Base-by-base conservation (phyloP, 2,113 vertebrate genomes). In the Heterocephalus glaber region DNA sequence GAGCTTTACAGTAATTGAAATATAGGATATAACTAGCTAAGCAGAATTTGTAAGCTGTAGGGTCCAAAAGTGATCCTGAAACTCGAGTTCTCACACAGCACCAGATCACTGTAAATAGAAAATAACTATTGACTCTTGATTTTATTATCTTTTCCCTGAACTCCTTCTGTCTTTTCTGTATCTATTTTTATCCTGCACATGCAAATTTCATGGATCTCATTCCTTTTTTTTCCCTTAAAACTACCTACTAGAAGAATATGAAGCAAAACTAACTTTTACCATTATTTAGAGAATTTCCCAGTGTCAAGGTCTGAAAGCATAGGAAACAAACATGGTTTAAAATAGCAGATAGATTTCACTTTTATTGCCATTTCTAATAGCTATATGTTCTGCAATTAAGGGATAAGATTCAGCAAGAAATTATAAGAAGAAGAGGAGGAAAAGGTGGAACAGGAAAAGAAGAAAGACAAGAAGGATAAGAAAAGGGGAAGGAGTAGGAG, bases 221-320 rank as follows among this genome's bases (percentile, higher is more conserved):
- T 41, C 24, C 68, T 26, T 72, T 54, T 66, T 77, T 89, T 60
- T 47, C 10, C 2, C 19, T 24, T 68, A 79, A 52, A 28, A 92
- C 14, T 83, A 68, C 54, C 93, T 90, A 13, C 16, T 61, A 63
- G 33, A 86, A 86, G 13, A 91, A 89, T 82, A 94, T 89, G 68
- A 85, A 70, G 5, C 60, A 68, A 11, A 56, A 72, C 58, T 86
- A 83, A 60, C 14, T 72, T 89, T 61, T 81, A 30, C 4, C 77
- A 56, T 86, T 65, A 83, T 68, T 92, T 87, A 30, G 24, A 83
- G 14, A 86, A 47, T 65, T 83, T 7, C 63, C 3, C 20, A 84
- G 12, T 38, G 77, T 60, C 8, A 28, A 70, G 1, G 6, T 74
- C 38, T 81, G 22, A 70, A 8, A 60, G 7, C 47, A 3, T 1